Evolutionary conservation across 2,113 vertebrate species (phyloP), one percentile per base, ranked within the genome.

Genomic region (Corapipo altera): DNA sequence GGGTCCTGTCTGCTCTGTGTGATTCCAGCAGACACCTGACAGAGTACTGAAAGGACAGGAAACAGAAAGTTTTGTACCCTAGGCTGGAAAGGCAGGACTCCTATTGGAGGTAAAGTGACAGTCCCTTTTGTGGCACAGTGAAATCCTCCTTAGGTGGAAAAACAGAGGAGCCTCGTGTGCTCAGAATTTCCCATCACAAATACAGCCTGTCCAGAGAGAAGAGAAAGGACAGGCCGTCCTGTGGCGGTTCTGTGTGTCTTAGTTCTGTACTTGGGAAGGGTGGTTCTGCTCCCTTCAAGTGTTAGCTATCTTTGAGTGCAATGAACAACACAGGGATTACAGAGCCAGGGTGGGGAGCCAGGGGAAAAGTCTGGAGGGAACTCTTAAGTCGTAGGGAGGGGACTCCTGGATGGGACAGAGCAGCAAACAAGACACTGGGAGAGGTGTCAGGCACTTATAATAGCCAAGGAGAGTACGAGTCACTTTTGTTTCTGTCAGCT

Each of bases 231-330:
- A 24, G 20, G 17, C 65, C 44, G 58, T 23, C 12, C 15, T 9
- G 43, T 41, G 55, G 21, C 1, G 0, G 35, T 44, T 28, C 39
- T 88, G 3, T n/a, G 18, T 69, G 17, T 74, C n/a, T 49, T 43
- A 35, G 5, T 49, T 75, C 58, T 62, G 14, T 0, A 0, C 17
- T 44, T 62, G 32, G 49, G 33, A 74, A 62, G 70, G 20, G 7
- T 54, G 7, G 3, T 46, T 67, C 41, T 90, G 3, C 41, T 74
- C n/a, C 27, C n/a, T 73, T 39, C 0, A 1, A 49, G 17, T 9
- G 3, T 70, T 74, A 33, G 23, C 8, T 51, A 0, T 23, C 20
- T 19, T 78, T 65, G 18, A 52, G 24, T 59, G 21, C 6, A 37
- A n/a, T 37, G 22, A 66, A 62, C 55, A 89, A 21, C n/a, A 22